Conservation (phyloP, 1,140 invertebrate species). For the Samia ricini region DNA sequence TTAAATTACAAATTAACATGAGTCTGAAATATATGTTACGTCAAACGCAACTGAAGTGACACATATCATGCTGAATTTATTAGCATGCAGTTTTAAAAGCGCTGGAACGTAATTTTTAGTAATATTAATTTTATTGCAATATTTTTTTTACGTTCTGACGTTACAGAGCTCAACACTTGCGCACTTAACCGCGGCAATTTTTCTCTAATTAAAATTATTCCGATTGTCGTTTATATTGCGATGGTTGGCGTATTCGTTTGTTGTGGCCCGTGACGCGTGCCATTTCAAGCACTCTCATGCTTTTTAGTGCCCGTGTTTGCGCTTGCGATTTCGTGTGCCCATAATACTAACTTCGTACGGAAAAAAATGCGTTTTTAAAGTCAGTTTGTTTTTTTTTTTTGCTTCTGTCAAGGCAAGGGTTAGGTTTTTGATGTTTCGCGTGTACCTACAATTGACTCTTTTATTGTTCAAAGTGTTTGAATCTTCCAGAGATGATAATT, state of each 20-base stretch:
- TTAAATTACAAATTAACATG: background rate
- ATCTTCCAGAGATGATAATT: background rate
- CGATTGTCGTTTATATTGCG: conserved; percentile 62
- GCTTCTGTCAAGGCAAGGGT: conserved; percentile 27
- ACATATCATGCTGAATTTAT: background rate
- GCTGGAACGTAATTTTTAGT: background rate
- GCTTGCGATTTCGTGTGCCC: conserved; percentile 41
- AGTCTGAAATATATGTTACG: background rate
- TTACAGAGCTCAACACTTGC: conserved; percentile 26
- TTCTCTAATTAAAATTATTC: conserved; percentile 76
- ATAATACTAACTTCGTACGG: conserved; percentile 32
- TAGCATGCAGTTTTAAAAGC: background rate
- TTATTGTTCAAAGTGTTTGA: background rate
- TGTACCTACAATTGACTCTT: background rate
- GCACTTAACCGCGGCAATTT: conserved; percentile 66
- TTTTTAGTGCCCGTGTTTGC: conserved; percentile 71
- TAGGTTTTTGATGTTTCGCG: conserved; percentile 24
- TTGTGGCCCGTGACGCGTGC: conserved; percentile 68
- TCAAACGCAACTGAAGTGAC: background rate
- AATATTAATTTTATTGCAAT: background rate
- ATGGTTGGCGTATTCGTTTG: conserved; percentile 48
- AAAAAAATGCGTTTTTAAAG: conserved; percentile 51
- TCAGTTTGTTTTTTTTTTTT: conserved; percentile 43
- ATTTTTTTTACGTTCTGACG: background rate
- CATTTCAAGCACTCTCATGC: conserved; percentile 66